These are phyloP conservation scores for Tylochromis polylepis DNA, from an alignment of 2,113 vertebrate genomes.

Conservation along the genomic window DNA sequence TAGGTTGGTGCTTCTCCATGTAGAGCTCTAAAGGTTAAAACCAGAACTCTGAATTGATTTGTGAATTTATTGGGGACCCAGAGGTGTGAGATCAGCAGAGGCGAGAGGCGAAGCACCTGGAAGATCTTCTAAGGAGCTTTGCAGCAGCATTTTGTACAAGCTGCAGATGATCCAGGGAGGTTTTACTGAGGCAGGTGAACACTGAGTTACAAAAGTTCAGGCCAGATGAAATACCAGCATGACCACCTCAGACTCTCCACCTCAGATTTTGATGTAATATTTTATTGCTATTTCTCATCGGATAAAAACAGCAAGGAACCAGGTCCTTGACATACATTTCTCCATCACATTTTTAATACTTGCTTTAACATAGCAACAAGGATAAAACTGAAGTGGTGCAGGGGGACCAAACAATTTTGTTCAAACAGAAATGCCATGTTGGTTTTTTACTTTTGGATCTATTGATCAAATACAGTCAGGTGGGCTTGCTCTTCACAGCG, in stretches of 20 bases:
- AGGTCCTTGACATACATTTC: neutral
- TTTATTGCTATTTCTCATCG: neutral
- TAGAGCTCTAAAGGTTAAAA: neutral
- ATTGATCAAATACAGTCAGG: neutral
- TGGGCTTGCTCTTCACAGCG: fast-evolving
- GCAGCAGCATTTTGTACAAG: neutral
- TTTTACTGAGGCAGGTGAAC: neutral
- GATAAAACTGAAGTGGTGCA: neutral
- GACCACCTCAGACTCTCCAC: neutral
- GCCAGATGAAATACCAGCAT: neutral
- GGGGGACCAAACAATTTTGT: neutral
- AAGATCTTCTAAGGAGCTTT: neutral
- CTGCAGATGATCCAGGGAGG: neutral
- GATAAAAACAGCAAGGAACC: neutral
- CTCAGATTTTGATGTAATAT: neutral
- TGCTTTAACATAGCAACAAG: neutral
- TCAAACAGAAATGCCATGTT: neutral
- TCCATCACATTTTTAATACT: neutral
- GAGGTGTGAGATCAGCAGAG: neutral
- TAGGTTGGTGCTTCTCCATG: neutral
- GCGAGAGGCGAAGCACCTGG: neutral
- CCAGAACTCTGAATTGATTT: neutral
- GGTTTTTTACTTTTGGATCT: neutral
- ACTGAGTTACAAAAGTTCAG: neutral
- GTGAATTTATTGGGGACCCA: neutral